Percentiles rank a stretch among this genome's conserved stretches.
phyloP scores from a whole-genome alignment of 2,888 invertebrate genomes.

The Hermodice carunculata region DNA sequence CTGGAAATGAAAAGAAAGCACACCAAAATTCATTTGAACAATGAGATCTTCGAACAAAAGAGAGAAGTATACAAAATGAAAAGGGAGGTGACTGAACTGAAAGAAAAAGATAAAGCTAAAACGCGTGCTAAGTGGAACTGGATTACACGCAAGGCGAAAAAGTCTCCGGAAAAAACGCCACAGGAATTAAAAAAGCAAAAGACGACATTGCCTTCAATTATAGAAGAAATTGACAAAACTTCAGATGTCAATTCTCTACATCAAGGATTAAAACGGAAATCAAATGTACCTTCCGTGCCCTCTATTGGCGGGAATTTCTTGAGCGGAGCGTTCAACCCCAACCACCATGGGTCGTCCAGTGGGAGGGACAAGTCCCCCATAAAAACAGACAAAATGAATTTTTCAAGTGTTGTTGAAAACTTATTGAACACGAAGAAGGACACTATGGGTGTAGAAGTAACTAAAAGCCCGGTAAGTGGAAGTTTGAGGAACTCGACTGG shows the following conservation, averaged over 20 bases:
- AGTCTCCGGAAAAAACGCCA: no score
- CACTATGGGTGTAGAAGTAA: not conserved
- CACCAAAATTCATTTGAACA: not conserved
- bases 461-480: no score
- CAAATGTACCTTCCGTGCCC: no score
- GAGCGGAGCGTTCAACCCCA: no score
- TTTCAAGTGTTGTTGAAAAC: not conserved
- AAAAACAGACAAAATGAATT: not conserved
- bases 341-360: no score
- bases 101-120: not conserved
- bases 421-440: not conserved
- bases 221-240: no score
- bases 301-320: no score
- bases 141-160: no score
- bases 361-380: not conserved
- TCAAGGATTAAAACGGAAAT: no score
- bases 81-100: not conserved
- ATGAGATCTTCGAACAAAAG: constrained; percentile 12
- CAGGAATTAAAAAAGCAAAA: no score
- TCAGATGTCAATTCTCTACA: no score
- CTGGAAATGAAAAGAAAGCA: constrained; percentile 8
- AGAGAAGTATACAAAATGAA: not conserved
- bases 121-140: not conserved
- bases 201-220: no score
- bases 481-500: not conserved